Percentiles rank a stretch among this genome's conserved stretches.
Conservation (phyloP, 1,140 invertebrate species). For the Saccostrea echinata region DNA sequence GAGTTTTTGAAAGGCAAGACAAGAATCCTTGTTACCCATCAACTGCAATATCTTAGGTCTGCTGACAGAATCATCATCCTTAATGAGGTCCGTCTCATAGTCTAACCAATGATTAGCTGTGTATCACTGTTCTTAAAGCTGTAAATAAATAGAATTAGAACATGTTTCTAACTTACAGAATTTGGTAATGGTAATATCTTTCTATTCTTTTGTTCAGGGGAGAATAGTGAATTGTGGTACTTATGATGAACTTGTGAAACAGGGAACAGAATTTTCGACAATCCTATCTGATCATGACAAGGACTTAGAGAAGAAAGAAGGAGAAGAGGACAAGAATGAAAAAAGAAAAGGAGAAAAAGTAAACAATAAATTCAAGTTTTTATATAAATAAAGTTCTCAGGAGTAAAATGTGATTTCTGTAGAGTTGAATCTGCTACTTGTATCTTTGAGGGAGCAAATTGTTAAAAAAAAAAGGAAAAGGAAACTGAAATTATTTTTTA, state of each 20-base stretch:
- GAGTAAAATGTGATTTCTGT: neutral
- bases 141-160: neutral
- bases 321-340: neutral
- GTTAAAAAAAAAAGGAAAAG: too few relatives aligned
- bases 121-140: neutral
- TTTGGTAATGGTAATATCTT: neutral
- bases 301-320: conserved; percentile 18
- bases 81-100: conserved; percentile 80
- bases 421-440: too few relatives aligned
- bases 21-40: conserved; percentile 90
- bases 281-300: neutral
- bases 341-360: neutral
- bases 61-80: conserved; percentile 88
- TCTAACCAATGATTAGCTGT: neutral
- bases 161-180: neutral
- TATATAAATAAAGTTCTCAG: neutral
- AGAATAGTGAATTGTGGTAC: conserved; percentile 60
- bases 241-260: conserved; percentile 57
- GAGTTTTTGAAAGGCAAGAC: conserved; percentile 87
- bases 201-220: conserved; percentile 46
- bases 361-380: neutral
- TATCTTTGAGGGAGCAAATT: too few relatives aligned
- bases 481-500: too few relatives aligned
- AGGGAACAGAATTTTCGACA: conserved; percentile 36
- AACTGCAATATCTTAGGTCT: conserved; percentile 89